Percentiles rank a stretch among this genome's conserved stretches.
Evolutionary conservation across 1,140 invertebrate genomes (phyloP).

Genomic region (Nephila pilipes): DNA sequence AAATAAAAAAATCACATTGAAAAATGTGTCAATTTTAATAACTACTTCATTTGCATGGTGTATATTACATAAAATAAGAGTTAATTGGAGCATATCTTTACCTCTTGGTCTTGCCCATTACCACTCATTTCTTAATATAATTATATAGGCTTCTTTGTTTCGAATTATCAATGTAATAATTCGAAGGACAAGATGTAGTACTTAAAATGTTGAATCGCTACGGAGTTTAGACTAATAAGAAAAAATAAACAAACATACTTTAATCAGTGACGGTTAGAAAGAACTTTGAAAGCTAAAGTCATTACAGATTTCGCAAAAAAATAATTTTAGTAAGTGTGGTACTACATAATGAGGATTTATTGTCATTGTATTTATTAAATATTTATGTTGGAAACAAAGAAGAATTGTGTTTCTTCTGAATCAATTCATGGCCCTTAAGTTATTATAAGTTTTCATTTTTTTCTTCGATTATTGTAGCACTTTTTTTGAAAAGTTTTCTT

Average conservation of each 20-base stretch:
- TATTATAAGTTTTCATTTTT: too few relatives aligned
- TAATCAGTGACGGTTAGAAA: neutral
- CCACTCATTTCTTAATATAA: slow-evolving; percentile 42
- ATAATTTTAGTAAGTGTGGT: too few relatives aligned
- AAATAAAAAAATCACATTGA: neutral
- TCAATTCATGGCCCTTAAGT: too few relatives aligned
- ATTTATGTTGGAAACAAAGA: too few relatives aligned
- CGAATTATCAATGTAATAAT: neutral
- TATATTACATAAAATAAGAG: neutral
- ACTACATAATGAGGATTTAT: too few relatives aligned
- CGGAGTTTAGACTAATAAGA: neutral
- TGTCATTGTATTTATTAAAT: too few relatives aligned
- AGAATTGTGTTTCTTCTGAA: too few relatives aligned
- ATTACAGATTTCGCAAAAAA: too few relatives aligned
- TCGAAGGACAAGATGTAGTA: neutral
- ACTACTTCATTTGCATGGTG: neutral
- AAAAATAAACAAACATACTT: slow-evolving; percentile 50
- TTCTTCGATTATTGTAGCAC: too few relatives aligned
- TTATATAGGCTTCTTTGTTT: neutral
- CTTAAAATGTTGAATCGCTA: neutral
- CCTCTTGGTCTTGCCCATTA: slow-evolving; percentile 64
- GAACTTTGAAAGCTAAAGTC: neutral
- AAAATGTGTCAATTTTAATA: neutral
- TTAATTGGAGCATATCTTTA: neutral
- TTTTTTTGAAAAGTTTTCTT: too few relatives aligned